Evolutionary conservation across 1,140 invertebrate species (phyloP).

Genomic region (Temnothorax nylanderi): DNA sequence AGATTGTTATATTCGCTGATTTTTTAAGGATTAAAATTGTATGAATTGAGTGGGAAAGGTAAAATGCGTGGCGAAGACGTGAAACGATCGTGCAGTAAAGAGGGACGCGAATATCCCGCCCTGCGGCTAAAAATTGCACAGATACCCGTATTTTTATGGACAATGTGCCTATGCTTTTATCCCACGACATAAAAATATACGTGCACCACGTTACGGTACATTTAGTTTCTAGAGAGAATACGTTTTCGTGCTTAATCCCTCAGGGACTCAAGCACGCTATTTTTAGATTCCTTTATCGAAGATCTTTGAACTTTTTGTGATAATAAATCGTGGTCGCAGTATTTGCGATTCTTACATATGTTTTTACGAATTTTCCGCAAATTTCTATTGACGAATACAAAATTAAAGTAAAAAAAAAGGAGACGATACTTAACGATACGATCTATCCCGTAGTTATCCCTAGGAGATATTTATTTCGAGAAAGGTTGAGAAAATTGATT

Average conservation of each 20-base stretch:
- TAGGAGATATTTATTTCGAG: neutral
- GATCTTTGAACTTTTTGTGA: constrained; percentile 48
- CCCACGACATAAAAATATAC: constrained; percentile 59
- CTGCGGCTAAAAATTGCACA: constrained; percentile 55
- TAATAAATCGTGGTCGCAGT: neutral
- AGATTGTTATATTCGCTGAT: neutral
- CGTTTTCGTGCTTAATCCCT: constrained; percentile 56
- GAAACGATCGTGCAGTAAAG: constrained; percentile 37
- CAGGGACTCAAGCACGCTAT: constrained; percentile 35
- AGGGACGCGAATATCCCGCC: constrained; percentile 34
- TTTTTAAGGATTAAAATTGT: constrained; percentile 3
- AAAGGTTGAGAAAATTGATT: neutral
- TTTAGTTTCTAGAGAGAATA: constrained; percentile 35
- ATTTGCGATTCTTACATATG: neutral
- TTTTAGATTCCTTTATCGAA: constrained; percentile 54
- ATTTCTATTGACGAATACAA: neutral
- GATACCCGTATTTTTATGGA: constrained; percentile 59
- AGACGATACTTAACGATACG: too few species aligned
- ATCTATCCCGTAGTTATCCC: neutral
- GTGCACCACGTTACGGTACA: constrained; percentile 55
- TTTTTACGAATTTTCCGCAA: neutral
- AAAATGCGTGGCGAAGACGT: constrained; percentile 27
- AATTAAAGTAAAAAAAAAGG: neutral
- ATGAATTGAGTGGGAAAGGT: constrained; percentile 7
- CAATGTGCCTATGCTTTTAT: constrained; percentile 60